Conservation (phyloP, 2,888 invertebrate genomes). For the Apamea epomidion region DNA sequence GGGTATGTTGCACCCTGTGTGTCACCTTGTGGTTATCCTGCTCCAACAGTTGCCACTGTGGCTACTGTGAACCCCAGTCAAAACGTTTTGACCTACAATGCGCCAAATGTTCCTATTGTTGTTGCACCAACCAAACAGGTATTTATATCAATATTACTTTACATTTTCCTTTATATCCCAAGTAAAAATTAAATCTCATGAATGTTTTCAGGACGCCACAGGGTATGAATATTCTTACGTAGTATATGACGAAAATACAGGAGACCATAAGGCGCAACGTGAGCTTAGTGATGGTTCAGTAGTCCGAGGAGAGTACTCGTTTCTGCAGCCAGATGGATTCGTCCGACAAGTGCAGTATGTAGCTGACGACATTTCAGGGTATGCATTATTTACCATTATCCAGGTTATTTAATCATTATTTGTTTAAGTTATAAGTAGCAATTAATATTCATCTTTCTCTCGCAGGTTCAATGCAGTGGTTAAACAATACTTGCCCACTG, state of each 20-base stretch:
- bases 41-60: constrained; percentile 62
- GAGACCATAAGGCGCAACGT: constrained; percentile 89
- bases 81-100: constrained; percentile 77
- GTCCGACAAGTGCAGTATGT: constrained; percentile 89
- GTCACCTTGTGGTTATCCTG: constrained; percentile 80
- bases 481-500: constrained; percentile 78
- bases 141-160: constrained; percentile 59
- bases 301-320: constrained; percentile 89
- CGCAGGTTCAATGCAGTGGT: constrained; percentile 85
- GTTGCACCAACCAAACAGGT: constrained; percentile 77
- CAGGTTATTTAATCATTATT: not conserved
- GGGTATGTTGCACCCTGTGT: constrained; percentile 78
- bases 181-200: not conserved
- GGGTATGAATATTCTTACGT: constrained; percentile 88
- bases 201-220: constrained; percentile 70
- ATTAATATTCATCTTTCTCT: constrained; percentile 30
- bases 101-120: constrained; percentile 76
- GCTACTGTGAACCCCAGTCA: constrained; percentile 71
- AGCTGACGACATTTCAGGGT: constrained; percentile 89
- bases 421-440: not conserved
- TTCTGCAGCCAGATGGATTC: constrained; percentile 89
- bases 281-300: constrained; percentile 89
- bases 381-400: constrained; percentile 57
- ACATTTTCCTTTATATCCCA: not conserved
- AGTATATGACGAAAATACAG: constrained; percentile 89